Conservation (phyloP, 37 sponge, comb jelly and placozoan genomes). For the Dysidea cf. avara region DNA sequence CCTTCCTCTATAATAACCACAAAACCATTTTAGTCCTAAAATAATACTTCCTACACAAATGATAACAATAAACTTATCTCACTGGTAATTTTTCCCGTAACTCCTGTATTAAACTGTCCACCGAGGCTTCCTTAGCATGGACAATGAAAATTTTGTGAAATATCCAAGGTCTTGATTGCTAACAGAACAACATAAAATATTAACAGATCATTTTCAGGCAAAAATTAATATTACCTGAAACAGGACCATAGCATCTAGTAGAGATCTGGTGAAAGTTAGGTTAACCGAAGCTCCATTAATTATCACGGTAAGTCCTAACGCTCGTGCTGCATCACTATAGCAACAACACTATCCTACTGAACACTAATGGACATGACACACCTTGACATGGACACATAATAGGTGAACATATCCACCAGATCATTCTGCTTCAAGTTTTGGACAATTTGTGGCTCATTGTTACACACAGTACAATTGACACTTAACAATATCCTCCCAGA, state of each 20-base stretch:
- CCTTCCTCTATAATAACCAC: too few relatives aligned
- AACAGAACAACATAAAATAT: background rate
- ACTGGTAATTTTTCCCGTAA: too few relatives aligned
- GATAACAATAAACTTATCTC: too few relatives aligned
- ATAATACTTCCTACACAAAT: too few relatives aligned
- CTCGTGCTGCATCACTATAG: constrained; percentile 2
- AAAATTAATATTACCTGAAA: constrained; percentile 37
- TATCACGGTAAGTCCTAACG: constrained; percentile 48
- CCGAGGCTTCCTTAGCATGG: too few relatives aligned
- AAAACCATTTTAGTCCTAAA: too few relatives aligned
- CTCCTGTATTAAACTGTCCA: too few relatives aligned
- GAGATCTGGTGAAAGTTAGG: constrained; percentile 33
- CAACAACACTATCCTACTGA: too few relatives aligned
- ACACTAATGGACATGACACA: background rate
- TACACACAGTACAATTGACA: constrained; percentile 33
- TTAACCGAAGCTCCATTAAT: constrained; percentile 41
- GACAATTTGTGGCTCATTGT: constrained; percentile 18
- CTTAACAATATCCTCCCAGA: constrained; percentile 49
- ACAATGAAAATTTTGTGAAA: too few relatives aligned
- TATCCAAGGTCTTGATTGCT: background rate
- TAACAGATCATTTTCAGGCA: background rate
- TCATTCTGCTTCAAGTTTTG: constrained; percentile 47
- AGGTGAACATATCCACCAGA: constrained; percentile 59
- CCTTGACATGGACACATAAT: constrained; percentile 76
- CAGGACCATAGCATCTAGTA: constrained; percentile 45